Base-by-base conservation (phyloP, 2,113 vertebrate genomes). In the Laterallus jamaicensis region DNA sequence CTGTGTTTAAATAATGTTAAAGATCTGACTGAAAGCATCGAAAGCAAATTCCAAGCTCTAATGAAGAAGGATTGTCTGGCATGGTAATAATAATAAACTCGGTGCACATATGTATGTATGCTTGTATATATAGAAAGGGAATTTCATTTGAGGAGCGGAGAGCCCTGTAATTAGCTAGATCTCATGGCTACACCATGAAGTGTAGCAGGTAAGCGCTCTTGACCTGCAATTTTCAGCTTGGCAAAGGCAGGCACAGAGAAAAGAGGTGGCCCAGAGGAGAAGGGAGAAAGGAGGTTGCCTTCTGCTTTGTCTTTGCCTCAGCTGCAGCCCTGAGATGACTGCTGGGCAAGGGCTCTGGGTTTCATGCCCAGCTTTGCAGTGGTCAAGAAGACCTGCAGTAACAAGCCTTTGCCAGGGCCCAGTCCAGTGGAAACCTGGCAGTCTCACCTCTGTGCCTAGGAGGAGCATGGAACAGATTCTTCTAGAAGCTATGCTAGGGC, bases 1-100 rank as follows among this genome's bases (percentile, higher is more conserved):
- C 88, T 94, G 62, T 92, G 70, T 95, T 97, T 92, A 96, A 97
- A 94, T 93, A 94, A 94, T 15, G 86, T 79, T 94, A 94, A 90
- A 76, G 92, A 94, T 94, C 81, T 92, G 69, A 96, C 83, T 96
- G 91, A 91, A 95, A 79, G 74, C 90, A 93, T 79, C 2, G 7
- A 95, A 90, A 96, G 83, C 88, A 92, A 89, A 93, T 96, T 96
- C 92, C 96, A 91, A 55, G 49, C 44, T 60, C 70, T 96, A 96
- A 97, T 95, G 95, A 96, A 94, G 93, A 97, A 94, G 54, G 93
- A 94, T 96, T 94, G 93, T 94, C 95, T 96, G 93, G 88, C 81
- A 93, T 66, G 58, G 95, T 76, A 93, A 73, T 95, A 94, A 94
- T 79, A 95, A 96, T 92, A 94, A 96, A 89, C 58, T 84, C 10